Evolutionary conservation across 2,797 vertebrate species (phyloP).

Genomic region (Chelon labrosus): DNA sequence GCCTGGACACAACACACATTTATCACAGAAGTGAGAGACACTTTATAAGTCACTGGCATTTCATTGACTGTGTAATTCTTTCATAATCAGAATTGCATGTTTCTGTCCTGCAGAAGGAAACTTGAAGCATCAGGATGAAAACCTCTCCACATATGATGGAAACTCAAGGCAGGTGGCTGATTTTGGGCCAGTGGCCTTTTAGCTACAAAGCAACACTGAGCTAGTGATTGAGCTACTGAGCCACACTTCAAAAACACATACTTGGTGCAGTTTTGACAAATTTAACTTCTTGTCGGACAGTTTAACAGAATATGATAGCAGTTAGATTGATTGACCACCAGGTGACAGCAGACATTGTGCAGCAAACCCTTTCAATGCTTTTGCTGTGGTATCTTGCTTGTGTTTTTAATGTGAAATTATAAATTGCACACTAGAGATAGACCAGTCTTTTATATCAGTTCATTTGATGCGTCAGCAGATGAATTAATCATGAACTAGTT

Average conservation of each 20-base stretch:
- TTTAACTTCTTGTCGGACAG: not conserved
- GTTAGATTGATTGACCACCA: conserved; percentile 29
- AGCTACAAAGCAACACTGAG: not conserved
- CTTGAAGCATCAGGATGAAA: not conserved
- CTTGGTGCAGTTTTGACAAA: too few relatives aligned
- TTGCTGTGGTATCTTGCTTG: too few relatives aligned
- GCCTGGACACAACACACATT: not conserved
- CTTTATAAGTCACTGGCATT: not conserved
- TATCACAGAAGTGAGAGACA: too few relatives aligned
- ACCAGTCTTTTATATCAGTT: too few relatives aligned
- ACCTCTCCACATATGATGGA: not conserved
- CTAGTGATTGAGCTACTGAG: not conserved
- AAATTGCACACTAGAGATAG: too few relatives aligned
- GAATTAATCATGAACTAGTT: too few relatives aligned
- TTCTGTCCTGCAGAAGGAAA: not conserved
- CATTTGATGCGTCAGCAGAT: too few relatives aligned
- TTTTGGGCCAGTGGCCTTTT: not conserved
- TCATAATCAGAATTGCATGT: not conserved
- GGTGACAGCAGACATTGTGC: conserved; percentile 26
- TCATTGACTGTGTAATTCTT: not conserved
- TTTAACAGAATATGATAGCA: conserved; percentile 5
- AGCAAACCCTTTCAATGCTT: not conserved
- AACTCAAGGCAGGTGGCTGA: not conserved
- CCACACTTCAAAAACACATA: not conserved
- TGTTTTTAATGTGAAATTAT: too few relatives aligned